phyloP scores from a whole-genome alignment of 2,113 vertebrate genomes.

The Pelvicachromis taeniatus region DNA sequence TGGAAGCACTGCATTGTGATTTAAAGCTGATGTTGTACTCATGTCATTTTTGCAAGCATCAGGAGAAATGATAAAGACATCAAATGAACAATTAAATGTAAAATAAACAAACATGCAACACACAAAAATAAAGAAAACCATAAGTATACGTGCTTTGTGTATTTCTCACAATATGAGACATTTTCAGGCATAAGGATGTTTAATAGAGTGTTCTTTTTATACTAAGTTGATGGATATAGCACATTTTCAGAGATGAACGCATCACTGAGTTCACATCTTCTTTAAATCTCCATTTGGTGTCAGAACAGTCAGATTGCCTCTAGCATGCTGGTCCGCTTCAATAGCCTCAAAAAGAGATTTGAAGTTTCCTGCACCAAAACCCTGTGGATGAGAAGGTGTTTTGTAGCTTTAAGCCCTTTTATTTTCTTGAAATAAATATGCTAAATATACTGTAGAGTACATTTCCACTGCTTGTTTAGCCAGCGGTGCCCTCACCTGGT shows the following conservation, averaged over 20 bases:
- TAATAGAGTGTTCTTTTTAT: neutral
- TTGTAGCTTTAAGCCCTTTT: neutral
- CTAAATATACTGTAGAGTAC: neutral
- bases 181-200: neutral
- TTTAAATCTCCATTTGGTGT: conserved; percentile 71
- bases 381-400: conserved; percentile 65
- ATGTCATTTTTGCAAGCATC: neutral
- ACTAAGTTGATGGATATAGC: neutral
- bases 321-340: conserved; percentile 83
- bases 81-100: neutral
- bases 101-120: neutral
- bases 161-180: neutral
- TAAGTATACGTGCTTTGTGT: neutral
- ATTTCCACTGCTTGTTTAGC: neutral
- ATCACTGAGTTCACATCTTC: conserved; percentile 46
- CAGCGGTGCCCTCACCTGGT: conserved; percentile 78
- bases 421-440: neutral
- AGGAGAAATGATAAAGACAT: neutral
- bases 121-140: neutral
- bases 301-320: conserved; percentile 87
- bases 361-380: conserved; percentile 96
- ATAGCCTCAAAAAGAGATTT: conserved; percentile 94
- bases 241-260: neutral
- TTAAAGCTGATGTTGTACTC: neutral
- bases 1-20: neutral